Base-by-base conservation (phyloP, 2,113 vertebrate genomes). In the Leucopsar rothschildi region DNA sequence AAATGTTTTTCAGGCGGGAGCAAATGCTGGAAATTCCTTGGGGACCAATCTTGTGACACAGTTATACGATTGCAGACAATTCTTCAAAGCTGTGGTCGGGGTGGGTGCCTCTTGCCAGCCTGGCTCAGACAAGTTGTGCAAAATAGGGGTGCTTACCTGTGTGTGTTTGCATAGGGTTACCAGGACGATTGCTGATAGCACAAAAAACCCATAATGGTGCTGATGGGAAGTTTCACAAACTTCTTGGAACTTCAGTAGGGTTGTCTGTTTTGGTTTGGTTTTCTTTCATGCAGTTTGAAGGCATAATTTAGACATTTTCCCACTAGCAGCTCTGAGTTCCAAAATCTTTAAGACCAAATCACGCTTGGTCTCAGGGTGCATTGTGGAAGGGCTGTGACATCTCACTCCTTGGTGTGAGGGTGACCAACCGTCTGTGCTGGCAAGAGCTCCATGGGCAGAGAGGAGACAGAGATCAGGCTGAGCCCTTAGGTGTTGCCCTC, bases 361-460 rank as follows among this genome's bases (percentile, higher is more conserved):
- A 35, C 20, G 28, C 20, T 60, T 24, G 23, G 13, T 81, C 11
- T 33, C 31, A 52, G 15, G 19, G 10, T 33, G 1, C 40, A 44
- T 12, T 0, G 4, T 11, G 45, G 65, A 66, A 77, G 24, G 47
- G 22, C 33, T 13, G 9, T 40, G 73, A 63, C 18, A 89, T 31
- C 14, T 47, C 31, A 11, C 19, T 31, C 29, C 24, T 69, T 3
- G 1, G 10, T 25, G 15, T 56, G 50, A 71, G 45, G 37, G 24
- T 1, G 2, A 35, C 18, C 22, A 45, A 8, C 18, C 10, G 19
- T 6, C 65, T 11, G 52, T 50, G 42, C 69, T 7, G 0, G 40
- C 0, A 2, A 65, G n/a, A 53, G 24, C 10, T 3, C 37, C 3
- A 2, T 0, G 6, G 44, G 24, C 4, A 2, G 40, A 64, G 47